A percentile compares a stretch with the other conserved stretches of the same genome.
Conservation (phyloP, 2,797 vertebrate species). For the Lacerta agilis region DNA sequence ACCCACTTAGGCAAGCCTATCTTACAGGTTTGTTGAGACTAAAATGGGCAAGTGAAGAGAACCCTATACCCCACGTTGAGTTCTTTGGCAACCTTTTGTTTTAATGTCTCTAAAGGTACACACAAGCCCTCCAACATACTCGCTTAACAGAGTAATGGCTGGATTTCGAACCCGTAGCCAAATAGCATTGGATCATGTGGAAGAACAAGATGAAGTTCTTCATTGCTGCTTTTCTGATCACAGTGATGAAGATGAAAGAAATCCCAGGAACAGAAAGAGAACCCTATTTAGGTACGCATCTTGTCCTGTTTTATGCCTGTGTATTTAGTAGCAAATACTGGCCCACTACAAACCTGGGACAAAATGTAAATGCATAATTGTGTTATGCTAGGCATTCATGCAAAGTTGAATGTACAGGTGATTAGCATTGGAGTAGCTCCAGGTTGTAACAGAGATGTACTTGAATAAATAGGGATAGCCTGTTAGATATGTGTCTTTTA, state of each 20-base stretch:
- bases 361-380: background rate
- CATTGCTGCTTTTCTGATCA: constrained; percentile 77
- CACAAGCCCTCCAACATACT: constrained; percentile 80
- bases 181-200: constrained; percentile 84
- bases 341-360: background rate
- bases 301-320: background rate
- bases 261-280: constrained; percentile 61
- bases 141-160: constrained; percentile 85
- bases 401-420: background rate
- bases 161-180: constrained; percentile 85
- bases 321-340: background rate
- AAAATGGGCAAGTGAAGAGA: background rate
- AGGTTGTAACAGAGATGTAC: background rate
- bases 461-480: background rate
- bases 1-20: background rate
- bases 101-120: constrained; percentile 75
- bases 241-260: constrained; percentile 74
- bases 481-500: background rate
- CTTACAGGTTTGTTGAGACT: background rate
- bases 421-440: background rate
- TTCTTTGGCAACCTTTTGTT: background rate
- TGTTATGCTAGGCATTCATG: background rate
- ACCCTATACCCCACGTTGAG: background rate
- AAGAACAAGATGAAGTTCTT: constrained; percentile 88
- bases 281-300: constrained; percentile 78